phyloP scores from a whole-genome alignment of 2,797 vertebrate species.

The Poecile montanus region DNA sequence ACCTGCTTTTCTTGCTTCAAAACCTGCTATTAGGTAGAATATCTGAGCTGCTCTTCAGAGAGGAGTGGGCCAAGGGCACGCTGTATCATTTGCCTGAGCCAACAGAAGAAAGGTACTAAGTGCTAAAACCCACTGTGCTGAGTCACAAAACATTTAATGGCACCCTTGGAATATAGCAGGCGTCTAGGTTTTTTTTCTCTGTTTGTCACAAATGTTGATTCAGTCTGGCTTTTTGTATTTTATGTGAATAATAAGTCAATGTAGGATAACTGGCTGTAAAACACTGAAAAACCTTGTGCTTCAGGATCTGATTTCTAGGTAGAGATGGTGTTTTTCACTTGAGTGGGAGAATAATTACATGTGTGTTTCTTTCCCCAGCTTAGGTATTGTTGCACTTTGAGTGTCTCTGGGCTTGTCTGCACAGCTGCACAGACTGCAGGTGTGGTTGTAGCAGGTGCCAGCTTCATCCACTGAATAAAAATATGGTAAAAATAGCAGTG shows the following conservation, averaged over 20 bases:
- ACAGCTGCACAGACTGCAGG: slow-evolving; percentile 4
- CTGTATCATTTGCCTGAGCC: background rate
- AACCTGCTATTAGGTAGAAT: background rate
- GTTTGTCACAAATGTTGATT: slow-evolving; percentile 48
- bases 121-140: slow-evolving; percentile 50
- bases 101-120: background rate
- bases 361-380: background rate
- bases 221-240: slow-evolving; percentile 44
- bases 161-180: slow-evolving; percentile 19
- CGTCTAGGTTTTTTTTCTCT: slow-evolving; percentile 1
- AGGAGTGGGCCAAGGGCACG: background rate
- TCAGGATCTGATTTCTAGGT: background rate
- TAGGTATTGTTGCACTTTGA: background rate
- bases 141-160: slow-evolving; percentile 51
- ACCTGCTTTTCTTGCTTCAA: background rate
- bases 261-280: slow-evolving; percentile 5
- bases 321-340: background rate
- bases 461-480: background rate
- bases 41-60: background rate
- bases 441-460: background rate
- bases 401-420: background rate
- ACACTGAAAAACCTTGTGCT: background rate
- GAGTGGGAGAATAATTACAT: slow-evolving; percentile 23
- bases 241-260: background rate
- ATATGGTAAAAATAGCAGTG: background rate